Evolutionary conservation across 2,797 vertebrate genomes (phyloP), one percentile per base, ranked within the genome.

Genomic region (Dryobates pubescens): DNA sequence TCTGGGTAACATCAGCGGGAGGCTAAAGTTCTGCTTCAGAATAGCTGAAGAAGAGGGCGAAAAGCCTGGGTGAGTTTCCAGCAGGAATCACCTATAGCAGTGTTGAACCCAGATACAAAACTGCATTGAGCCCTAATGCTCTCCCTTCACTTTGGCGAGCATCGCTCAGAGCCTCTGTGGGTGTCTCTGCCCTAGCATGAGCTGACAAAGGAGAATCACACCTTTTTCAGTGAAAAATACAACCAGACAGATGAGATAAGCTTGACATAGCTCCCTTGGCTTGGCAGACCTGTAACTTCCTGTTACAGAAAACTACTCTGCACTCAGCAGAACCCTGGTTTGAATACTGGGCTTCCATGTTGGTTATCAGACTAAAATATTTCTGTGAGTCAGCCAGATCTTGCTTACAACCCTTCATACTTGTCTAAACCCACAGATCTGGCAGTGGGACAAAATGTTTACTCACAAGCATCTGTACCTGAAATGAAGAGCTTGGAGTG

Each of bases 241-340:
- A 17, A 88, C 88, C 65, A 80, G 72, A 85, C 24, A 85, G 70
- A 79, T 74, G 78, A 94, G 78, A 91, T 82, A 92, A 95, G 74
- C 41, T 59, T 71, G 71, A 89, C 71, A 86, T 18, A 80, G 41
- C 54, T 84, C 74, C 68, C 74, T 84, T 82, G 85, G 77, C 80
- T 95, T 88, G 74, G 83, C 76, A 81, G 77, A 72, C 57, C 26
- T 26, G 32, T 79, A 86, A 62, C 85, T 74, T 95, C 74, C 85
- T 90, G 64, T 92, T 76, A 64, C 38, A 74, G 64, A 91, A 68
- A 94, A 63, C 57, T 58, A 41, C 20, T 34, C 32, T 58, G 75
- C 43, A 75, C 41, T 80, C 86, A 80, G 14, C 62, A 87, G 81
- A 78, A 92, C 30, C 30, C 65, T 67, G 10, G 71, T 89, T 91